Evolutionary conservation across 2,797 vertebrate genomes (phyloP).

Genomic region (Acrocephalus scirpaceus): DNA sequence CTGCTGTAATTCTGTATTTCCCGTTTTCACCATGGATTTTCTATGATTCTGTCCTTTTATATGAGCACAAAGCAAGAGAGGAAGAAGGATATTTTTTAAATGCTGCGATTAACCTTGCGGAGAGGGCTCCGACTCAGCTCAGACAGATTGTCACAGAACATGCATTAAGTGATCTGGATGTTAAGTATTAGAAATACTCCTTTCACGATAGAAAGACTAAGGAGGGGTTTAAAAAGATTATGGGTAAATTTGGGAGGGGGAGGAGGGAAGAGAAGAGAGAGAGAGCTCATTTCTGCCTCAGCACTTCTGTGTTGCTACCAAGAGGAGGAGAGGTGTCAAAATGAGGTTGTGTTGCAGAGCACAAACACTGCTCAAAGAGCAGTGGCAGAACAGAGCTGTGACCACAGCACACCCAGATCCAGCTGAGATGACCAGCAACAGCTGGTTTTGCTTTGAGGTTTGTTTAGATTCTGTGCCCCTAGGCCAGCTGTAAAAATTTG

Average conservation of each 20-base stretch:
- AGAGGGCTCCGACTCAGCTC: neutral
- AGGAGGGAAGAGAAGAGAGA: neutral
- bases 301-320: neutral
- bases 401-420: neutral
- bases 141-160: neutral
- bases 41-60: neutral
- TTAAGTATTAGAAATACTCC: neutral
- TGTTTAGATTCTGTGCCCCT: neutral
- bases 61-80: neutral
- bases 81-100: neutral
- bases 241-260: neutral
- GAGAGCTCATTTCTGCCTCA: neutral
- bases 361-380: neutral
- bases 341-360: accelerated
- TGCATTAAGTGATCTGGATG: neutral
- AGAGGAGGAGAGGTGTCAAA: neutral
- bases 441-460: neutral
- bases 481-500: neutral
- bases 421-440: neutral
- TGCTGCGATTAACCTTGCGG: neutral
- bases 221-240: neutral
- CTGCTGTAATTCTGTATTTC: neutral
- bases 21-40: neutral
- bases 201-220: neutral
- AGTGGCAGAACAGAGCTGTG: neutral